phyloP scores from a whole-genome alignment of 1,140 invertebrate genomes.

The Lordiphosa collinella region DNA sequence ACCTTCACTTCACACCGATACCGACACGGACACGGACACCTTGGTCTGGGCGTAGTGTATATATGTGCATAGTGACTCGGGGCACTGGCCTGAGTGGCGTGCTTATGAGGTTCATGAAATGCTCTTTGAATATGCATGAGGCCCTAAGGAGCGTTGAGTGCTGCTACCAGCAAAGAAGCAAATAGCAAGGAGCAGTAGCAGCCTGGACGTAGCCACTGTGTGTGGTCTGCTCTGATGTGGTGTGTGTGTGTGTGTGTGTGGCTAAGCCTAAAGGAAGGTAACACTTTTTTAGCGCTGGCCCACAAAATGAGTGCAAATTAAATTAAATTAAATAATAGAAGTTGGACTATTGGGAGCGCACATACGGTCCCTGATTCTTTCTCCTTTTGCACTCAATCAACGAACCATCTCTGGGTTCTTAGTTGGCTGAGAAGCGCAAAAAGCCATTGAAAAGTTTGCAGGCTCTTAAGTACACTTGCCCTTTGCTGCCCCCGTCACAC shows the following conservation, averaged over 20 bases:
- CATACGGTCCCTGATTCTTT: not conserved
- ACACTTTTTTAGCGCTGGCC: slow-evolving; percentile 22
- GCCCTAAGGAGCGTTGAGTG: slow-evolving; percentile 68
- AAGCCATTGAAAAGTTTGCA: slow-evolving; percentile 69
- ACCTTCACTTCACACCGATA: too few relatives aligned
- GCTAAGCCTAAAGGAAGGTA: slow-evolving; percentile 26
- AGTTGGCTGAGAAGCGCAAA: slow-evolving; percentile 32
- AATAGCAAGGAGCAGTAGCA: slow-evolving; percentile 5
- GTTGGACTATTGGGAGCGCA: slow-evolving; percentile 1
- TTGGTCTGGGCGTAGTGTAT: slow-evolving; percentile 2
- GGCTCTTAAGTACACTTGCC: slow-evolving; percentile 64
- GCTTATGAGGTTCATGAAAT: slow-evolving; percentile 76
- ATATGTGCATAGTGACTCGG: not conserved
- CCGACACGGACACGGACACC: slow-evolving; percentile 24
- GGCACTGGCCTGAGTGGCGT: slow-evolving; percentile 41
- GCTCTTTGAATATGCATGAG: slow-evolving; percentile 76
- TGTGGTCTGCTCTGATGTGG: slow-evolving; percentile 1
- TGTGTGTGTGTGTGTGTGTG: slow-evolving; percentile 16
- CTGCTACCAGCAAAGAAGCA: slow-evolving; percentile 22
- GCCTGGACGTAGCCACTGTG: slow-evolving; percentile 1
- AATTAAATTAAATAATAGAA: slow-evolving; percentile 64
- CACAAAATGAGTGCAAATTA: slow-evolving; percentile 49
- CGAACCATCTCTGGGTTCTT: not conserved
- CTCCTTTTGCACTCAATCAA: not conserved
- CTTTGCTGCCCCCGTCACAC: slow-evolving; percentile 8